These are phyloP conservation scores for Cyanoramphus novaezelandiae DNA, from an alignment of 2,113 vertebrate species.

Conservation along the genomic window DNA sequence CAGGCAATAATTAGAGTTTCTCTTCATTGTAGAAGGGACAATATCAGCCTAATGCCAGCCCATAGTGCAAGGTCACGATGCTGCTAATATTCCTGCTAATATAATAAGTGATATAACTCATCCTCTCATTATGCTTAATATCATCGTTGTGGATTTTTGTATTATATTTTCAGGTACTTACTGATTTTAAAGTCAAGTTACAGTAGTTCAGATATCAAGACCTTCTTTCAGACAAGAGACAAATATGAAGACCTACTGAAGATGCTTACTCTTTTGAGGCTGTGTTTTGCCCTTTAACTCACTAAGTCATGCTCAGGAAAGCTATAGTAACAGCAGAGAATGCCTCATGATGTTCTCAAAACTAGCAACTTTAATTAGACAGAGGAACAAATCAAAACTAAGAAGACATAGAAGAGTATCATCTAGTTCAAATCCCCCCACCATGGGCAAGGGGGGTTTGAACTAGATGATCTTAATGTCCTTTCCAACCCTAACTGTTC, in stretches of 20 bases:
- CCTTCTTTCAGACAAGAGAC: not conserved
- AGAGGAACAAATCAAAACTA: not conserved
- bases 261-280: not conserved
- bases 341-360: not conserved
- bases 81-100: not conserved
- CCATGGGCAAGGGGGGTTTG: not conserved
- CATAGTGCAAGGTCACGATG: conserved; percentile 27
- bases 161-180: conserved; percentile 51
- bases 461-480: not conserved
- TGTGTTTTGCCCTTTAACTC: not conserved
- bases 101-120: not conserved
- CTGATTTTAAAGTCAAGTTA: conserved; percentile 13
- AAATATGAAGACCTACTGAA: not conserved
- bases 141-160: conserved; percentile 21
- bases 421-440: no score
- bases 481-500: not conserved
- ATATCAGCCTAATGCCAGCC: conserved; percentile 32
- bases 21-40: conserved; percentile 38
- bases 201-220: not conserved
- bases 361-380: not conserved
- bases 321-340: not conserved
- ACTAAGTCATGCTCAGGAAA: not conserved
- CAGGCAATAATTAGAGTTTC: conserved; percentile 40
- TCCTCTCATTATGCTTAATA: conserved; percentile 33
- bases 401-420: not conserved